Evolutionary conservation across 2,888 invertebrate genomes (phyloP).

Genomic region (Drosophila ochracea): DNA sequence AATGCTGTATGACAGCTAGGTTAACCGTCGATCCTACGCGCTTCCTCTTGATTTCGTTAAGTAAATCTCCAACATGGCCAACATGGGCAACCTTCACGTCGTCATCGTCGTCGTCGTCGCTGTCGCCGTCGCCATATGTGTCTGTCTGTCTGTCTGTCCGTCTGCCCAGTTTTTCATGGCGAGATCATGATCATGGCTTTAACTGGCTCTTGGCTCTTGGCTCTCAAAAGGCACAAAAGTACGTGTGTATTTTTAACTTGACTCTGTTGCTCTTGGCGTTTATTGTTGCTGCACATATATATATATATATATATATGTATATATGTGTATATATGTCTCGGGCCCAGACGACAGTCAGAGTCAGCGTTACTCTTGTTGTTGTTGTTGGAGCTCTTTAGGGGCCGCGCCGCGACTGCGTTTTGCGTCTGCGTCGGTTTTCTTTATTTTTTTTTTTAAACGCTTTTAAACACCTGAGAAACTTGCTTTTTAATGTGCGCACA

Average conservation of each 20-base stretch:
- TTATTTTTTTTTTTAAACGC: constrained; percentile 71
- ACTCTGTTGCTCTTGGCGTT: constrained; percentile 51
- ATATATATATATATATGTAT: background rate
- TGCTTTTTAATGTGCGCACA: constrained; percentile 81
- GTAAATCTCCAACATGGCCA: constrained; percentile 73
- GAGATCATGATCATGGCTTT: constrained; percentile 82
- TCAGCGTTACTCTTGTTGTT: constrained; percentile 1
- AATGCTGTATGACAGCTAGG: constrained; percentile 81
- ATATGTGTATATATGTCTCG: constrained; percentile 1
- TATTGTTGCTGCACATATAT: constrained; percentile 58
- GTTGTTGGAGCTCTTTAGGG: constrained; percentile 44
- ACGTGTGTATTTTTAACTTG: constrained; percentile 75
- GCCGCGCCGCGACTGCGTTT: constrained; percentile 16
- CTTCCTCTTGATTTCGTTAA: constrained; percentile 82
- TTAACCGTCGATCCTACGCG: constrained; percentile 78
- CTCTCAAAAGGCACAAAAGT: constrained; percentile 53
- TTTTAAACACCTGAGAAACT: constrained; percentile 82
- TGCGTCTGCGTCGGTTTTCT: constrained; percentile 70
- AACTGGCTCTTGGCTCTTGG: constrained; percentile 66
- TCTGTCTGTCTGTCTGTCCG: constrained; percentile 24
- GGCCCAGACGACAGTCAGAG: constrained; percentile 41
- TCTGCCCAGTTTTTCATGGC: constrained; percentile 69
- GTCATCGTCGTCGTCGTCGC: constrained; percentile 27
- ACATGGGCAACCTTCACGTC: constrained; percentile 74
- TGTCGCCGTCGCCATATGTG: constrained; percentile 35